A percentile compares a stretch with the other conserved stretches of the same genome.
Conservation (phyloP, 2,888 invertebrate genomes). For the Xylocampa areola region DNA sequence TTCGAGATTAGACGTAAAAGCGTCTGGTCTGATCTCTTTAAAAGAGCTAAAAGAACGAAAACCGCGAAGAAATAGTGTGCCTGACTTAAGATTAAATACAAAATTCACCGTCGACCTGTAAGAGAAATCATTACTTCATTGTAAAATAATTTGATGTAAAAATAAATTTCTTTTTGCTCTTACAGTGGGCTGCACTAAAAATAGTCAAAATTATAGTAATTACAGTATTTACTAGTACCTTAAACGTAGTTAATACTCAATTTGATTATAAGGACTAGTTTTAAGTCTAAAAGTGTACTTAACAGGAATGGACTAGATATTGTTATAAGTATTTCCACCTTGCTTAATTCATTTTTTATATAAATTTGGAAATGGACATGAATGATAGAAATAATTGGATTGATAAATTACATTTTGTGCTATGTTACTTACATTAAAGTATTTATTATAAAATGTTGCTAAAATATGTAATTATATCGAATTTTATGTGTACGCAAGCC, state of each 20-base stretch:
- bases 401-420: conserved; percentile 4
- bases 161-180: conserved; percentile 33
- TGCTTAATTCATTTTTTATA: conserved; percentile 1
- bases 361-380: neutral
- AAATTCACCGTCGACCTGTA: conserved; percentile 80
- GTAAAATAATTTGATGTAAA: too few relatives aligned
- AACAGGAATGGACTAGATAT: conserved; percentile 22
- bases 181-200: conserved; percentile 13
- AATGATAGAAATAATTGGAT: conserved; percentile 2
- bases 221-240: conserved; percentile 77
- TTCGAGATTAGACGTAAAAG: conserved; percentile 81
- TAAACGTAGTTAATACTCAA: conserved; percentile 71
- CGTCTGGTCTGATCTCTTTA: conserved; percentile 84
- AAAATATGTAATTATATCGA: too few relatives aligned
- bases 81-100: conserved; percentile 82
- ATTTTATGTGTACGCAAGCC: conserved; percentile 23
- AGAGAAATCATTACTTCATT: too few relatives aligned
- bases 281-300: conserved; percentile 32
- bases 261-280: conserved; percentile 52
- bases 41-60: conserved; percentile 78
- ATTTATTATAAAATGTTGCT: too few relatives aligned
- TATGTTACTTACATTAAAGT: conserved; percentile 3
- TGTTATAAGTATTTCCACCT: conserved; percentile 15
- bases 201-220: conserved; percentile 49
- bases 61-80: conserved; percentile 84